phyloP scores from a whole-genome alignment of 2,113 vertebrate genomes.

The Hippoglossus stenolepis region DNA sequence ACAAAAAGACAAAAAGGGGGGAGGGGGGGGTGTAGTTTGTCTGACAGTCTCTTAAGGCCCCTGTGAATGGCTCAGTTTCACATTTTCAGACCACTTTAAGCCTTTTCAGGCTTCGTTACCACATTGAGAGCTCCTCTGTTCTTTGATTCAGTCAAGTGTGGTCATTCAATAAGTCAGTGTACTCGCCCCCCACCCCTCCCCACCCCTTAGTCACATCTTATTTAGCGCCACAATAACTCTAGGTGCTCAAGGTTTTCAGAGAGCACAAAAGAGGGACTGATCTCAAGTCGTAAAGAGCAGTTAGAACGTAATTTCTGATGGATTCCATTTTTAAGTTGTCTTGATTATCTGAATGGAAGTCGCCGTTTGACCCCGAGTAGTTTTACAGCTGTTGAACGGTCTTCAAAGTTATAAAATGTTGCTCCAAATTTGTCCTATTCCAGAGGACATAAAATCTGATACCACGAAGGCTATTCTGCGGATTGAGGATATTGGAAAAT shows the following conservation, averaged over 20 bases:
- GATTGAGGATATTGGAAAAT: conserved; percentile 52
- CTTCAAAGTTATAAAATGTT: conserved; percentile 50
- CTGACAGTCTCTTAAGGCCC: too few species aligned
- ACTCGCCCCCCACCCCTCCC: conserved; percentile 4
- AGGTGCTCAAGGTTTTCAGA: conserved; percentile 29
- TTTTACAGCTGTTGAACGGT: conserved; percentile 48
- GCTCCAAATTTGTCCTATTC: conserved; percentile 44
- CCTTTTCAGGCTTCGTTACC: conserved; percentile 28
- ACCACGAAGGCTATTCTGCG: conserved; percentile 34
- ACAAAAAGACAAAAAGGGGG: too few species aligned
- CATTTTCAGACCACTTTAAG: conserved; percentile 41
- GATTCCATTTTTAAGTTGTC: conserved; percentile 32
- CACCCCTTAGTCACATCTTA: conserved; percentile 42
- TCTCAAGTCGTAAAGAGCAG: conserved; percentile 24
- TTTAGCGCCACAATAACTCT: conserved; percentile 45
- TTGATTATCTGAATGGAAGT: conserved; percentile 52
- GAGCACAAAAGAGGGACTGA: conserved; percentile 31
- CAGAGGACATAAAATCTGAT: conserved; percentile 57
- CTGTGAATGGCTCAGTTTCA: conserved; percentile 26
- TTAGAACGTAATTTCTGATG: conserved; percentile 37
- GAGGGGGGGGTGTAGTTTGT: too few species aligned
- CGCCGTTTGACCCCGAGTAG: conserved; percentile 37
- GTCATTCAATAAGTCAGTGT: conserved; percentile 49
- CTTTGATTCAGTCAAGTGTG: conserved; percentile 46
- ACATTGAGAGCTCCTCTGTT: conserved; percentile 33